Evolutionary conservation across 2,888 invertebrate species (phyloP), one percentile per base, ranked within the genome.

Genomic region (Junonia oenone): DNA sequence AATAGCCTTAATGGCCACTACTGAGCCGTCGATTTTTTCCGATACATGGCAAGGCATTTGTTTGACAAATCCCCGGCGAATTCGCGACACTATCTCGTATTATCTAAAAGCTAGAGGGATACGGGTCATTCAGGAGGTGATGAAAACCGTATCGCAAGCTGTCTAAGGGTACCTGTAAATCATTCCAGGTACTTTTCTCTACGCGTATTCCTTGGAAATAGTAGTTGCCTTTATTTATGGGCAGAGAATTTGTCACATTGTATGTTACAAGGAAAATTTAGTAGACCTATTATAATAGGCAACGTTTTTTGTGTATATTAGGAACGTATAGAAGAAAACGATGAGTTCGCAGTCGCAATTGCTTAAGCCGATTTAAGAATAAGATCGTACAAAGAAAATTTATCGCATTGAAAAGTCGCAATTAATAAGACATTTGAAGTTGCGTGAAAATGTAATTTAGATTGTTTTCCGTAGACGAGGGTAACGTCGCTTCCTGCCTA

Each of bases 381-480:
- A 77, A 75, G 78, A 76, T n/a, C 83, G 83, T 79, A 88, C 85
- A 88, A 89, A 89, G 89, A 88, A 89, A 89, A 90, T 90, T 88
- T 89, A 90, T 90, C 72, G 86, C 89, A 90, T 88, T 86, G 88
- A 88, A 87, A 88, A 90, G 89, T 90, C 88, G 86, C 85, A 90
- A 90, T 90, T 90, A 90, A 90, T 90, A 89, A 90, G 89, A 88
- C 90, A 89, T 89, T 89, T 90, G 88, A 87, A 90, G 90, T 90
- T 87, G 89, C 89, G 89, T 90, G 90, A 90, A 90, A 90, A 90
- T 89, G 90, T 90, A 90, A 90, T 90, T 90, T 90, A 89, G 89
- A 90, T 89, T 90, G 89, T 90, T 89, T 89, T 85, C 77, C 75
- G 75, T 72, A 69, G 75, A 68, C 65, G 81, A 80, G 87, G 88